Conservation (phyloP, 2,113 vertebrate species). For the Trematocara nigrifrons region DNA sequence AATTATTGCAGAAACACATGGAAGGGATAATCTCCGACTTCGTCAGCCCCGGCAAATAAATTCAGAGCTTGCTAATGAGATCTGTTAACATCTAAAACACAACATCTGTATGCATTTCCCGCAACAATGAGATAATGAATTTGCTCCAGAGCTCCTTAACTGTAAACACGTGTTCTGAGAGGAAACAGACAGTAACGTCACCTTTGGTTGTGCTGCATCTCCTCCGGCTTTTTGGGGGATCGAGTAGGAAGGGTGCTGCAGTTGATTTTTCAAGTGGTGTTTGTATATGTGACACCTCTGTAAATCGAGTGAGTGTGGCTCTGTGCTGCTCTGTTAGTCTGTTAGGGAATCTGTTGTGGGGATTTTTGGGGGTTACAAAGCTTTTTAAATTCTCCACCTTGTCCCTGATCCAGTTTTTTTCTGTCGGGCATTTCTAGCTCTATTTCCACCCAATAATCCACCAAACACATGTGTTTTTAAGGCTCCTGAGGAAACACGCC, state of each 20-base stretch:
- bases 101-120: conserved; percentile 65
- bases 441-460: conserved; percentile 25
- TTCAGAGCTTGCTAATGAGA: conserved; percentile 53
- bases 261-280: conserved; percentile 20
- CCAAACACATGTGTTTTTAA: conserved; percentile 60
- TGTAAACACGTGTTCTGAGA: conserved; percentile 54
- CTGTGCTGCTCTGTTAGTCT: not conserved
- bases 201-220: not conserved
- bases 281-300: conserved; percentile 40
- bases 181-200: conserved; percentile 23
- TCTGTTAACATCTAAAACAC: conserved; percentile 51
- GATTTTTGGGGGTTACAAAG: not conserved
- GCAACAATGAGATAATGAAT: conserved; percentile 64
- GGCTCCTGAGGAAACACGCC: not conserved
- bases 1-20: conserved; percentile 55
- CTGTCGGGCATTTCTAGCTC: not conserved
- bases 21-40: conserved; percentile 37
- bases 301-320: conserved; percentile 31
- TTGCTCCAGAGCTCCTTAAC: conserved; percentile 44
- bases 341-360: not conserved
- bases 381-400: not conserved
- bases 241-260: not conserved
- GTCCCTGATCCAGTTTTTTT: not conserved
- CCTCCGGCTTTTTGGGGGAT: not conserved
- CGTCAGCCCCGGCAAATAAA: conserved; percentile 17